Evolutionary conservation across 2,888 invertebrate genomes (phyloP).

Genomic region (Diarsia dahlii): DNA sequence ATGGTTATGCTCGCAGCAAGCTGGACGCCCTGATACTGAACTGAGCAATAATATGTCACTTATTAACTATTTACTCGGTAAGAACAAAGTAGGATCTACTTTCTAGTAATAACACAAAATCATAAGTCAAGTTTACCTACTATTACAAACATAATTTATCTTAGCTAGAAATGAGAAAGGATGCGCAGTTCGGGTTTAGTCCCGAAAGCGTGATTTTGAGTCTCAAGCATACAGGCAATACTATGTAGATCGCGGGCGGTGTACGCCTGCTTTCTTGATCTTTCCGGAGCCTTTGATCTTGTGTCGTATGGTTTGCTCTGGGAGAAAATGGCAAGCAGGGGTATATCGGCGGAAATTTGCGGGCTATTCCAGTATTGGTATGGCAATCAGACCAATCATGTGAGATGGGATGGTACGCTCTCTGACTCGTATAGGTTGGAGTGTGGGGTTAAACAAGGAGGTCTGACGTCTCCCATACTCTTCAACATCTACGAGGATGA

Average conservation of each 20-base stretch:
- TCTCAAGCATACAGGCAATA: background rate
- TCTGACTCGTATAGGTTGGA: no score
- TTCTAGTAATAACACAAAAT: no score
- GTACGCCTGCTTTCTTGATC: background rate
- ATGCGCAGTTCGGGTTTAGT: constrained; percentile 5
- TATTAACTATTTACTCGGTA: no score
- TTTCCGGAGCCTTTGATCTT: background rate
- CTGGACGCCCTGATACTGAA: no score
- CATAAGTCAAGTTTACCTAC: no score
- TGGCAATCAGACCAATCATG: background rate
- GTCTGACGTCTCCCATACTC: no score
- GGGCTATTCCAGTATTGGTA: background rate
- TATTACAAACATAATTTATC: no score
- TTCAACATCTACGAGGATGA: background rate
- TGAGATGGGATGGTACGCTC: background rate
- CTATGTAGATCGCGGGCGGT: background rate
- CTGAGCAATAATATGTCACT: no score
- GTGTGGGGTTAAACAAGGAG: no score
- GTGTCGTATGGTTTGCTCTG: background rate
- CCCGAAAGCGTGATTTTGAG: no score
- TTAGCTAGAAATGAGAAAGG: no score
- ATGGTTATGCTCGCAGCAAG: constrained; percentile 46
- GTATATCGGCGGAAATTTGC: background rate
- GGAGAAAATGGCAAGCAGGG: background rate
- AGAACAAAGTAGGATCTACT: no score